Evolutionary conservation across 2,113 vertebrate species (phyloP).

Genomic region (Lates calcarifer): DNA sequence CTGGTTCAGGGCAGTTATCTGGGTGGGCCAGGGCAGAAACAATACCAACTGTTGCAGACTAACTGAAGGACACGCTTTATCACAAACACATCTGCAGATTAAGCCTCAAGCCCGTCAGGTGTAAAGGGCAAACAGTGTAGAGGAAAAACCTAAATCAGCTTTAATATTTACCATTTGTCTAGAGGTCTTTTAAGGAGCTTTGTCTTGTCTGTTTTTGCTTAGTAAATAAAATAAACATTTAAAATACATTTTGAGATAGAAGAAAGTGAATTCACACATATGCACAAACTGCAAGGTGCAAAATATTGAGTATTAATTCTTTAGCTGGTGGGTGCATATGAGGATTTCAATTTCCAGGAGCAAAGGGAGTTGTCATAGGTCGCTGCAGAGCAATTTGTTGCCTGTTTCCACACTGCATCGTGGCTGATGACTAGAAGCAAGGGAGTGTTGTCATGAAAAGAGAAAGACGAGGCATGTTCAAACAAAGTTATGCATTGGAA

Average conservation of each 20-base stretch:
- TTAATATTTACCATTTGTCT: not conserved
- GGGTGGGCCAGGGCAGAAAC: conserved; percentile 48
- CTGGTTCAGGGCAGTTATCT: conserved; percentile 62
- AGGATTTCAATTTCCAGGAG: conserved; percentile 42
- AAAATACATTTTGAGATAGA: not conserved
- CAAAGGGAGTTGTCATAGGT: conserved; percentile 60
- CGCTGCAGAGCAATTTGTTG: conserved; percentile 74
- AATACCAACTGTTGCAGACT: conserved; percentile 59
- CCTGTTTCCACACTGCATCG: conserved; percentile 51
- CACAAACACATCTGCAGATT: conserved; percentile 31
- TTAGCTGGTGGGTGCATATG: not conserved
- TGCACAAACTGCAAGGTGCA: not conserved
- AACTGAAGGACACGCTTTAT: conserved; percentile 34
- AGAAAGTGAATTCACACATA: not conserved
- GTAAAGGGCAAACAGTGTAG: conserved; percentile 5
- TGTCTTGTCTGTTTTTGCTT: not conserved
- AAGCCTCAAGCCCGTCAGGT: conserved; percentile 18
- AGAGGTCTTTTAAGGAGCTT: not conserved
- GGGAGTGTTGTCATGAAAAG: conserved; percentile 31
- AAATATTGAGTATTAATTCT: conserved; percentile 1
- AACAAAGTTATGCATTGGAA: conserved; percentile 61
- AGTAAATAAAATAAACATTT: not conserved
- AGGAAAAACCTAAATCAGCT: conserved; percentile 17
- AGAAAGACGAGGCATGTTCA: conserved; percentile 66
- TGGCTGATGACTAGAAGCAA: conserved; percentile 34